Evolutionary conservation across 2,888 invertebrate genomes (phyloP).

Genomic region (Tolmerus cingulatus): DNA sequence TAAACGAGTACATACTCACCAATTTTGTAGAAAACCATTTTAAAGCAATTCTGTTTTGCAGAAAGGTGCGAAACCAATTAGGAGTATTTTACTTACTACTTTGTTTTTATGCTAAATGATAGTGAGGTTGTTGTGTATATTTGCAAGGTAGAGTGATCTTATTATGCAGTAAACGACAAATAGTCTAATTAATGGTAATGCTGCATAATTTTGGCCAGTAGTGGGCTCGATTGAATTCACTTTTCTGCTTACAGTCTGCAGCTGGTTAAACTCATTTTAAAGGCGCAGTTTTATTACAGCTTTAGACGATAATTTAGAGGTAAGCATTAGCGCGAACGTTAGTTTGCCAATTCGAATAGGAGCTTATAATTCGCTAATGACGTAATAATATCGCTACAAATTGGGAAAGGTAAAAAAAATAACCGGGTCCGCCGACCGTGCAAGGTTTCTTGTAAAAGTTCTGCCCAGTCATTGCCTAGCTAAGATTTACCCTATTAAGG

Average conservation of each 20-base stretch:
- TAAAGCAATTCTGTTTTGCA: background rate
- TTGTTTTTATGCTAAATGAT: background rate
- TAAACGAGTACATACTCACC: background rate
- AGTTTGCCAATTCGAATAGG: background rate
- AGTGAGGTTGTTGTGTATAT: background rate
- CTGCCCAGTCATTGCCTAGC: background rate
- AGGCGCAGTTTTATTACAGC: background rate
- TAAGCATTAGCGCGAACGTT: background rate
- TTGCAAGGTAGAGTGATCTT: background rate
- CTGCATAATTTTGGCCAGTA: background rate
- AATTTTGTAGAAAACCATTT: background rate
- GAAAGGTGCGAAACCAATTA: background rate
- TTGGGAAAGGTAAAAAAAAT: background rate
- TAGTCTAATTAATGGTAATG: background rate
- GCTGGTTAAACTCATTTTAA: background rate
- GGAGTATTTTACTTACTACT: background rate
- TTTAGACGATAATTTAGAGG: background rate
- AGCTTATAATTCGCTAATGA: constrained; percentile 7
- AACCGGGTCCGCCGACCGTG: background rate
- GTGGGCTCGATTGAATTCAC: background rate
- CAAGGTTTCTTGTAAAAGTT: background rate
- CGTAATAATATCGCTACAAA: background rate
- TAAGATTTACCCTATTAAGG: background rate
- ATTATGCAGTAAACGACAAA: background rate
- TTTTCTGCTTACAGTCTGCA: background rate